Evolutionary conservation across 2,797 vertebrate genomes (phyloP).

Genomic region (Aphelocoma californica): DNA sequence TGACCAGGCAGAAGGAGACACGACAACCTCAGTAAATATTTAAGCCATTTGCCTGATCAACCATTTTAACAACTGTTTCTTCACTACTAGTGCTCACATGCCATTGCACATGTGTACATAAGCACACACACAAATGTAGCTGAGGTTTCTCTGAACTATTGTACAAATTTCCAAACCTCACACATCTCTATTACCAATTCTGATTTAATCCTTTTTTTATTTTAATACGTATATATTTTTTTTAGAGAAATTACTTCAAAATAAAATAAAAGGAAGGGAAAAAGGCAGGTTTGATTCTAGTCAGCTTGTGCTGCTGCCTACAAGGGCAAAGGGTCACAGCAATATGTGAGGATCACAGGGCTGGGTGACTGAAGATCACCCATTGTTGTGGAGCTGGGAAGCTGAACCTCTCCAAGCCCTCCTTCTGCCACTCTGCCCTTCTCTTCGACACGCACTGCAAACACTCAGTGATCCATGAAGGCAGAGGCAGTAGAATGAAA

Average conservation of each 20-base stretch:
- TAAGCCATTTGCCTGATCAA: constrained; percentile 57
- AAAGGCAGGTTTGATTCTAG: neutral
- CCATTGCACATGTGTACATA: neutral
- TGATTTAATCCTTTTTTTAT: neutral
- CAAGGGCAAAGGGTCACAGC: neutral
- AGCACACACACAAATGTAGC: neutral
- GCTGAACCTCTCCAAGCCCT: constrained; percentile 30
- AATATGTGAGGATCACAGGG: constrained; percentile 27
- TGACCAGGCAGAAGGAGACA: constrained; percentile 36
- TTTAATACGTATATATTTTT: neutral
- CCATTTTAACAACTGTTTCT: constrained; percentile 33
- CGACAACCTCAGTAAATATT: constrained; percentile 60
- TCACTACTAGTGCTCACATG: neutral
- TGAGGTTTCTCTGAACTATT: neutral
- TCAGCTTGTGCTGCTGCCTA: constrained; percentile 48
- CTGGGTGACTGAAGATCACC: constrained; percentile 46
- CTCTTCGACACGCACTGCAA: constrained; percentile 51
- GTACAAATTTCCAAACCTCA: neutral
- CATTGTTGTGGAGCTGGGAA: constrained; percentile 44
- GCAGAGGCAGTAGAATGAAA: constrained; percentile 54
- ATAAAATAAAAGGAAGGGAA: neutral
- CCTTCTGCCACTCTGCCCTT: constrained; percentile 67
- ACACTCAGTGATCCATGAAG: constrained; percentile 66
- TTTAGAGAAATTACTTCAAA: neutral
- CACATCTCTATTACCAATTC: neutral